Base-by-base conservation (phyloP, 2,888 invertebrate species). In the Andrena chrysosceles region DNA sequence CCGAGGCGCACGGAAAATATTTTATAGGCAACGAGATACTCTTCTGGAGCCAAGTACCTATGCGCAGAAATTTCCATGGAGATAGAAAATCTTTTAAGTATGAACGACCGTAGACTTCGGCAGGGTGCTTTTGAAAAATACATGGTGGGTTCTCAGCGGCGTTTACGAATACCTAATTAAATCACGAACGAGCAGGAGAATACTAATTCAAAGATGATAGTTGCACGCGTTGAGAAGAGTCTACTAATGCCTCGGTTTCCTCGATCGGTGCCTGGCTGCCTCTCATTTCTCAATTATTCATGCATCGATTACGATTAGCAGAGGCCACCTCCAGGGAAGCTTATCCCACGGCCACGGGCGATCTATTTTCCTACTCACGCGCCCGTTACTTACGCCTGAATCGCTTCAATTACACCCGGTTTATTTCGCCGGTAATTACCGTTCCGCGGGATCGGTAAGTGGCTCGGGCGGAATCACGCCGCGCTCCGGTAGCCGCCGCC, bases 381-480 rank as follows among this genome's bases (percentile, higher is more conserved):
- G 20, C 42, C 54, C 20, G 64, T 52, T 79, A 64, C 60, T 79
- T 59, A 29, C n/a, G 68, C 63, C 63, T 7, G 56, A 59, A 66
- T 70, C 71, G 29, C 71, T 66, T n/a, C 42, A 66, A 72, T 68
- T 59, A 42, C 81, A 63, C 49, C 71, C 29, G 31, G 48, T 79
- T 68, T 63, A 59, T 63, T 68, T 64, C 54, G 73, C 59, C 72
- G 81, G 52, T 73, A 73, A 81, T 81, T 81, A 42, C 72, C 56
- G 33, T 56, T 68, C 26, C 72, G 16, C 60, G 35, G 29, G 49
- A 66, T 68, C 64, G 13, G 26, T 33, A 54, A 66, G 70, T 35
- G 59, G 63, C 49, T 35, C 16, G 8, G 59, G 64, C 66, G 59
- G 70, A 77, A 52, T 59, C 69, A 52, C 69, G 64, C 69, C 66